phyloP scores from a whole-genome alignment of 2,113 vertebrate species.

The Rhodinocichla rosea region DNA sequence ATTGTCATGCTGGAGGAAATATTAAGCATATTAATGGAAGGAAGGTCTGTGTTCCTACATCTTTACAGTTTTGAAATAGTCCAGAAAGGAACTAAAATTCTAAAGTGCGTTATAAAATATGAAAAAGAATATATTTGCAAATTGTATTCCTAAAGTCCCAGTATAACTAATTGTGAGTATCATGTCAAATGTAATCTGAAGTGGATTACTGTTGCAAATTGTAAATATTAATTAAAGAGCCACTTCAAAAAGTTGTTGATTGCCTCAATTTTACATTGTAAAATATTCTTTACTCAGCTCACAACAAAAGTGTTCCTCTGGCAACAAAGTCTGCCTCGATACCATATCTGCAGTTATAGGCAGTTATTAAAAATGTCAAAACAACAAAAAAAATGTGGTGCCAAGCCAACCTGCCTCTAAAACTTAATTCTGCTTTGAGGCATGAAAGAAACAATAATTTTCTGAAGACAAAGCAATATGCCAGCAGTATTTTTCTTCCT shows the following conservation, averaged over 20 bases:
- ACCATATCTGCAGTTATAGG: neutral
- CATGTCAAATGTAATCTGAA: neutral
- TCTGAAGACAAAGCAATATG: slow-evolving; percentile 75
- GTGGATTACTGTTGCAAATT: neutral
- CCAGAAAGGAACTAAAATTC: neutral
- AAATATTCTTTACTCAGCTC: slow-evolving; percentile 7
- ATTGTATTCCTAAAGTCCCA: neutral
- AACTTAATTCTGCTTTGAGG: slow-evolving; percentile 66
- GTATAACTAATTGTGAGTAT: neutral
- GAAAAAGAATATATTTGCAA: neutral
- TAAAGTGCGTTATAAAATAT: neutral
- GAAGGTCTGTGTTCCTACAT: neutral
- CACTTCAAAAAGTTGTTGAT: slow-evolving; percentile 31
- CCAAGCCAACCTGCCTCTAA: slow-evolving; percentile 50
- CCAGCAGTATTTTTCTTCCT: slow-evolving; percentile 72
- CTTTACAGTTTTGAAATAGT: neutral
- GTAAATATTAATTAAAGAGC: slow-evolving; percentile 34
- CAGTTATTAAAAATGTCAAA: slow-evolving; percentile 65
- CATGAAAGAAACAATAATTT: slow-evolving; percentile 73
- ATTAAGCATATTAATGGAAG: neutral
- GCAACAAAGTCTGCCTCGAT: slow-evolving; percentile 34
- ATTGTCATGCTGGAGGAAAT: neutral
- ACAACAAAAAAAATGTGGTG: slow-evolving; percentile 44
- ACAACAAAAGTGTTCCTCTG: slow-evolving; percentile 32
- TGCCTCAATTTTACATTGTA: slow-evolving; percentile 14